Evolutionary conservation across 2,888 invertebrate species (phyloP).

Genomic region (Cataglyphis livida): DNA sequence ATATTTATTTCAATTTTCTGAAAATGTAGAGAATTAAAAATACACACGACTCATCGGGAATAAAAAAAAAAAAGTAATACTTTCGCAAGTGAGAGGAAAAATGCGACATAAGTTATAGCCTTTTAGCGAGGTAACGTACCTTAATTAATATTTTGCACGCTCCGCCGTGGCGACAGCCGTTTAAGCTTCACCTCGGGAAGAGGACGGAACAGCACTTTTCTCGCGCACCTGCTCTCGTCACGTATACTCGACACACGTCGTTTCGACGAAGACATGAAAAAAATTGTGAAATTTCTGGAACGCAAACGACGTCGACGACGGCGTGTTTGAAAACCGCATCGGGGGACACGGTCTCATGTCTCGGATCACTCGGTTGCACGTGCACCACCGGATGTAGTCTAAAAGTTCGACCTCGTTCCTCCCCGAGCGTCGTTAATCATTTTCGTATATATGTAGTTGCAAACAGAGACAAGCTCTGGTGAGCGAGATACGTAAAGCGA

Average conservation of each 20-base stretch:
- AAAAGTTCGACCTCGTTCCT: conserved; percentile 72
- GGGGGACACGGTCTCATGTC: conserved; percentile 62
- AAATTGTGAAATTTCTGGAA: conserved; percentile 63
- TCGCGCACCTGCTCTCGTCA: conserved; percentile 64
- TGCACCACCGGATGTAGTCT: conserved; percentile 72
- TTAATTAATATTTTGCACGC: conserved; percentile 53
- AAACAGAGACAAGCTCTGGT: conserved; percentile 27
- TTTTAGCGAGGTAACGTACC: conserved; percentile 52
- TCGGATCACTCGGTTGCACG: conserved; percentile 66
- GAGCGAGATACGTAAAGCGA: conserved; percentile 35
- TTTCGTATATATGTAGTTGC: conserved; percentile 54
- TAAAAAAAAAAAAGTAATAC: not conserved
- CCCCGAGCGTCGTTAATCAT: conserved; percentile 77
- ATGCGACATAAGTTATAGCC: conserved; percentile 21
- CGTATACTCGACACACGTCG: conserved; percentile 56
- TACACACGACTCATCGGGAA: not conserved
- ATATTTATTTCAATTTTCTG: not conserved
- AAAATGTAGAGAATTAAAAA: not conserved
- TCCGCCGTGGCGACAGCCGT: conserved; percentile 41
- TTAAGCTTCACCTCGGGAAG: conserved; percentile 18
- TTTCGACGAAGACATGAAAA: conserved; percentile 57
- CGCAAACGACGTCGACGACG: conserved; percentile 13
- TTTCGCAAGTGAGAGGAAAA: conserved; percentile 2
- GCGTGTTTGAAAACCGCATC: conserved; percentile 56
- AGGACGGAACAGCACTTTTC: conserved; percentile 35